Base-by-base conservation (phyloP, 1,140 invertebrate genomes). In the Pseudomyrmex flavicornis region DNA sequence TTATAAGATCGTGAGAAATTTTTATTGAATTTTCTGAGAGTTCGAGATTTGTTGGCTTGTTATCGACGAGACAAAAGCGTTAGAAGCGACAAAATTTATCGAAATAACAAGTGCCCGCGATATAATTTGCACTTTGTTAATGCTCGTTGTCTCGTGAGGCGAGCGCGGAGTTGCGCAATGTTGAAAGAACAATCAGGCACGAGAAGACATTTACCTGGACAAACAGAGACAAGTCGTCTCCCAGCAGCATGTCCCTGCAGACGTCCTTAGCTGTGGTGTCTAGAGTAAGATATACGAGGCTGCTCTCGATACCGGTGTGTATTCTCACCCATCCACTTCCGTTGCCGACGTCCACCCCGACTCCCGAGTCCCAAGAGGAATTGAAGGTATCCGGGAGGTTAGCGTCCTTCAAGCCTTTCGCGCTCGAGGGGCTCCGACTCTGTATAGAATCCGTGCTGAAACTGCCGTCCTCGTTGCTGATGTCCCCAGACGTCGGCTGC, bases 221-320 rank as follows among this genome's bases (percentile, higher is more conserved):
- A 95, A 95, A 96, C 66, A 96, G 88, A 1, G 96, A 95, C 70
- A 96, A 92, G 68, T 96, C 95, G 12, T 95, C 94, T 59, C 94
- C 93, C 1, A 96, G 92, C 4, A 95, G 94, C 85, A 96, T 94
- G 77, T 95, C 95, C 85, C 95, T 95, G 89, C 95, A 95, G 50
- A 96, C 94, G 85, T 96, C 95, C 80, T 94, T 95, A 3, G 95
- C 95, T 0, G 95, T 95, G 3, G 95, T 95, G 85, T 95, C 95
- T n/a, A 93, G 90, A 54, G 95, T 95, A 46, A 96, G 92, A 91
- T 96, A 96, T 65, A 96, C 94, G 59, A 96, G 92, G 63, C 94
- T 95, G 77, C 94, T 94, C 86, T 96, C 95, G 50, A 95, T 95
- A 44, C 96, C 96, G 15, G 95, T 95, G 86, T 95, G 95, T 58